Percentiles rank a stretch among this genome's conserved stretches.
phyloP scores from a whole-genome alignment of 2,113 vertebrate species.

The Cyphomyrus plagiostoma region DNA sequence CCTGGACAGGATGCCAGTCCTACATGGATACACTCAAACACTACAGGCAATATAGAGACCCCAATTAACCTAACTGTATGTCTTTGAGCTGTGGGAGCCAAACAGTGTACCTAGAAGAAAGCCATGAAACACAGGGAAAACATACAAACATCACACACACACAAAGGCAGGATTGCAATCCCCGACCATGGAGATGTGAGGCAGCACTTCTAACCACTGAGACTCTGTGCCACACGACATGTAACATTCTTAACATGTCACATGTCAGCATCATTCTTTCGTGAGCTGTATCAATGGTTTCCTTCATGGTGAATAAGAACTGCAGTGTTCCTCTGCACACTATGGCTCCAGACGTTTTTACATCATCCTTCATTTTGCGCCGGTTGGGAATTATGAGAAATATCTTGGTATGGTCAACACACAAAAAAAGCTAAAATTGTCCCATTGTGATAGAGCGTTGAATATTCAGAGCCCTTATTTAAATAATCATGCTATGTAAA shows the following conservation, averaged over 20 bases:
- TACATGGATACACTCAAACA: not conserved
- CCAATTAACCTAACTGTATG: not conserved
- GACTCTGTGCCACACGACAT: not conserved
- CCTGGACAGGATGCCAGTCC: not conserved
- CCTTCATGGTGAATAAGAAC: not conserved
- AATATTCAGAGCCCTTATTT: constrained; percentile 3
- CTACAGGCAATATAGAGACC: not conserved
- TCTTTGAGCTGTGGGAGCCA: not conserved
- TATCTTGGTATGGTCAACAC: not conserved
- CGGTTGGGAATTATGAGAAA: not conserved
- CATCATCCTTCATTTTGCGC: not conserved
- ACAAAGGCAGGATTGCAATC: not conserved
- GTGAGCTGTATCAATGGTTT: not conserved
- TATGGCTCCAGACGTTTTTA: not conserved
- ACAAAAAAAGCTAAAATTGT: not conserved
- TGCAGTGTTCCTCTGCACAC: not conserved
- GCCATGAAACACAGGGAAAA: not conserved
- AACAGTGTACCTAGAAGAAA: not conserved
- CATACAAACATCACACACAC: not conserved
- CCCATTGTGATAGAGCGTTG: not conserved
- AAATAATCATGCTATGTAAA: constrained; percentile 5
- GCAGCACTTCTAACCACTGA: not conserved
- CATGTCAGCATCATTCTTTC: not conserved
- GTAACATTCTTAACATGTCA: not conserved
- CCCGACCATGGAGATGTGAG: not conserved